phyloP scores from a whole-genome alignment of 2,888 invertebrate genomes.

The Plebejus argus region DNA sequence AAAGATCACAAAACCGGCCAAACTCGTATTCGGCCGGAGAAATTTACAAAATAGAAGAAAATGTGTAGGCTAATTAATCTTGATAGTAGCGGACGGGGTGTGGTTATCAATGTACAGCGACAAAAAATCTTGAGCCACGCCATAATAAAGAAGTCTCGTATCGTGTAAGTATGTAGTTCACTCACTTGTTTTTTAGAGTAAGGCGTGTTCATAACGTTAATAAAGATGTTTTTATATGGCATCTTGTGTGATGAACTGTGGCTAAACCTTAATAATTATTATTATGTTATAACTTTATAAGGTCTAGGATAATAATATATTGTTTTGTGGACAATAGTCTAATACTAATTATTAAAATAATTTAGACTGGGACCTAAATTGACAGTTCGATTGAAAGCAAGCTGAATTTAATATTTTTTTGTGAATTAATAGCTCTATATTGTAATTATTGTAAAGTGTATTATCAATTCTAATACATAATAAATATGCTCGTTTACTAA shows the following conservation, averaged over 20 bases:
- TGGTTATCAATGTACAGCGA: slow-evolving; percentile 45
- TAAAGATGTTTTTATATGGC: background rate
- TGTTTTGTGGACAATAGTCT: too few species aligned
- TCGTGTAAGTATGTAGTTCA: slow-evolving; percentile 51
- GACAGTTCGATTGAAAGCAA: too few species aligned
- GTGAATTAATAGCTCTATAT: too few species aligned
- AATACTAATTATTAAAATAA: too few species aligned
- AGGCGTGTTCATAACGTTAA: slow-evolving; percentile 41
- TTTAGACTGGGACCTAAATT: too few species aligned
- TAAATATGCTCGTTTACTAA: too few species aligned
- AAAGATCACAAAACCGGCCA: background rate
- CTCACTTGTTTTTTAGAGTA: slow-evolving; percentile 52
- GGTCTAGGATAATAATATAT: too few species aligned
- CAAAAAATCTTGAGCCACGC: slow-evolving; percentile 40
- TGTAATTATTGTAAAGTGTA: too few species aligned
- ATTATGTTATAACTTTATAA: background rate
- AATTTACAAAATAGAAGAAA: slow-evolving; percentile 27
- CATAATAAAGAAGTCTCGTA: slow-evolving; percentile 43
- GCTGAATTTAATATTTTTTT: too few species aligned
- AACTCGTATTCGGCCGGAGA: slow-evolving; percentile 6
- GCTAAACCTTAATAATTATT: background rate
- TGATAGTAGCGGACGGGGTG: slow-evolving; percentile 40
- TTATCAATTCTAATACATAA: too few species aligned
- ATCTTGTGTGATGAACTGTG: background rate
- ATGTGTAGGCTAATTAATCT: slow-evolving; percentile 29